phyloP scores from a whole-genome alignment of 2,888 invertebrate genomes.

The Amblyjoppa proteus region DNA sequence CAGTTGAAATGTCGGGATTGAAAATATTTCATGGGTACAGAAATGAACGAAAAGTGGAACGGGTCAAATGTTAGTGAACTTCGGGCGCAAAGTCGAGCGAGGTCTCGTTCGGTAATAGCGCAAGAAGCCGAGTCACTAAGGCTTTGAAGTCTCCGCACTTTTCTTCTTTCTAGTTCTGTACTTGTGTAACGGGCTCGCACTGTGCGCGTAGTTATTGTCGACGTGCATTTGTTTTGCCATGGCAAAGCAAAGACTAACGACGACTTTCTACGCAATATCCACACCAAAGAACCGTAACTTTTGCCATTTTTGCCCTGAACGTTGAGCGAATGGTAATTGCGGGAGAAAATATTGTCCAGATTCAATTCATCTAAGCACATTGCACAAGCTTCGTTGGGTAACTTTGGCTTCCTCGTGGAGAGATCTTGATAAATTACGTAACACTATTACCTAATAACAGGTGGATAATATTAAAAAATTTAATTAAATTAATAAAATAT shows the following conservation, averaged over 20 bases:
- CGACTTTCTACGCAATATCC: neutral
- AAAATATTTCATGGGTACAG: conserved; percentile 15
- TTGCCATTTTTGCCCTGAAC: too few relatives aligned
- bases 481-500: too few relatives aligned
- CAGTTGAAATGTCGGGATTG: conserved; percentile 29
- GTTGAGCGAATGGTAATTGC: too few relatives aligned
- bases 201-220: neutral
- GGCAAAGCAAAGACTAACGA: neutral
- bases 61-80: conserved; percentile 43
- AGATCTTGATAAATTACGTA: too few relatives aligned
- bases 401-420: too few relatives aligned
- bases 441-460: too few relatives aligned
- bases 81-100: conserved; percentile 32
- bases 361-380: too few relatives aligned
- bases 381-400: too few relatives aligned
- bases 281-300: neutral
- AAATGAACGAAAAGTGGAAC: neutral
- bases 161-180: neutral
- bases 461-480: too few relatives aligned
- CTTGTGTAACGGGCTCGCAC: neutral
- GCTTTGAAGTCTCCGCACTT: conserved; percentile 25
- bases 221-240: conserved; percentile 1
- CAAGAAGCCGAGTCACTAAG: conserved; percentile 13
- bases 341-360: too few relatives aligned
- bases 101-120: conserved; percentile 42